Conservation (phyloP, 2,113 vertebrate species). For the Sceloporus tristichus region DNA sequence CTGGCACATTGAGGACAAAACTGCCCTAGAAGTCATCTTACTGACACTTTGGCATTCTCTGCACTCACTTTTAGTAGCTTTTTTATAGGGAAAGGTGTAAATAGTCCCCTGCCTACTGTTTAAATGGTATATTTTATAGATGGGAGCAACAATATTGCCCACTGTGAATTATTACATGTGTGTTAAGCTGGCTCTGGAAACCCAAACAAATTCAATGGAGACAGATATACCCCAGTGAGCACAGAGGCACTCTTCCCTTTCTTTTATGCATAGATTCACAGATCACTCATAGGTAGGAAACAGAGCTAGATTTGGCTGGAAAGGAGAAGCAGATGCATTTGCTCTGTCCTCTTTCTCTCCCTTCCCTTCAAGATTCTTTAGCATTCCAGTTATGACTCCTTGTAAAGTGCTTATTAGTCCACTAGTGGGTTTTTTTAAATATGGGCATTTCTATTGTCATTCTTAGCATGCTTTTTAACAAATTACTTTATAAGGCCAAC, state of each 20-base stretch:
- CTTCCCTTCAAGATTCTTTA: background rate
- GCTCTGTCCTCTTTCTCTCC: background rate
- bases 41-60: background rate
- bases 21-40: too few relatives aligned
- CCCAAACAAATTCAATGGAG: background rate
- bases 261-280: too few relatives aligned
- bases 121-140: background rate
- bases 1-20: background rate
- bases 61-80: too few relatives aligned
- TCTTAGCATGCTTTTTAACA: constrained; percentile 23
- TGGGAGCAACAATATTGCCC: too few relatives aligned
- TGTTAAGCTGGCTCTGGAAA: constrained; percentile 26
- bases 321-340: background rate
- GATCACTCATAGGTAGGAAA: background rate
- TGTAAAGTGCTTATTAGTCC: background rate
- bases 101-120: background rate
- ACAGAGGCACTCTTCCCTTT: too few relatives aligned
- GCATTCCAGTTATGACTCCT: constrained; percentile 13
- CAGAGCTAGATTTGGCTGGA: background rate
- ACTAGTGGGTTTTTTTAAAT: background rate
- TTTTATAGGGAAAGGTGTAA: background rate
- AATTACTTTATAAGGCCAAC: constrained; percentile 1
- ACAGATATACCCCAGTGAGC: background rate
- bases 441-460: background rate
- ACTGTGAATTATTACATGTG: background rate